phyloP scores from a whole-genome alignment of 2,113 vertebrate species.

The Phocoena phocoena region DNA sequence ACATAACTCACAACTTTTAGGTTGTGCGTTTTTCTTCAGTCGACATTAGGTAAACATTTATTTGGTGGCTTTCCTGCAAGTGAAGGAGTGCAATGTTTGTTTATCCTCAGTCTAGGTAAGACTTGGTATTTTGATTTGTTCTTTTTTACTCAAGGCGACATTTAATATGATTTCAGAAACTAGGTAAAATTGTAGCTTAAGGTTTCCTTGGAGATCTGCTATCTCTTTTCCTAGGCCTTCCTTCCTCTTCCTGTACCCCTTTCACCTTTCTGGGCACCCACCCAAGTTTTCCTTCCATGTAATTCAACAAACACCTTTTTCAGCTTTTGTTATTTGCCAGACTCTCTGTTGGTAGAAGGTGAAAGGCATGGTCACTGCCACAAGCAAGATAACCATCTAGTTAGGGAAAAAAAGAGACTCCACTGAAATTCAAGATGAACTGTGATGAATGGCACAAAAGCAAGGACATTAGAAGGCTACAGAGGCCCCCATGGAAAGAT shows the following conservation, averaged over 20 bases:
- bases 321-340: not conserved
- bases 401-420: slow-evolving; percentile 46
- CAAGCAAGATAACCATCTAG: not conserved
- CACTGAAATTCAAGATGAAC: slow-evolving; percentile 11
- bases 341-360: not conserved
- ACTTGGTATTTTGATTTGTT: slow-evolving; percentile 48
- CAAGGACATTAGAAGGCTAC: slow-evolving; percentile 42
- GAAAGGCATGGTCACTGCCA: slow-evolving; percentile 14
- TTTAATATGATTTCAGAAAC: slow-evolving; percentile 56
- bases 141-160: slow-evolving; percentile 42
- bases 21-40: not conserved
- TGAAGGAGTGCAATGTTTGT: not conserved
- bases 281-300: slow-evolving; percentile 30
- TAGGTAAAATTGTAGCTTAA: slow-evolving; percentile 2
- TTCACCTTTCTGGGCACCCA: not conserved
- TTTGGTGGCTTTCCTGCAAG: slow-evolving; percentile 45
- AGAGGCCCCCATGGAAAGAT: not conserved
- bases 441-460: slow-evolving; percentile 14
- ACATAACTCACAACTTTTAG: not conserved
- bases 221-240: not conserved
- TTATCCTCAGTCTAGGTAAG: slow-evolving; percentile 21
- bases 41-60: slow-evolving; percentile 10
- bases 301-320: slow-evolving; percentile 44
- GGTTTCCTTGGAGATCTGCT: not conserved
- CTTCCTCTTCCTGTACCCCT: slow-evolving; percentile 19